These are phyloP conservation scores for Nothocercus julius DNA, from an alignment of 2,113 vertebrate genomes.

Conservation along the genomic window DNA sequence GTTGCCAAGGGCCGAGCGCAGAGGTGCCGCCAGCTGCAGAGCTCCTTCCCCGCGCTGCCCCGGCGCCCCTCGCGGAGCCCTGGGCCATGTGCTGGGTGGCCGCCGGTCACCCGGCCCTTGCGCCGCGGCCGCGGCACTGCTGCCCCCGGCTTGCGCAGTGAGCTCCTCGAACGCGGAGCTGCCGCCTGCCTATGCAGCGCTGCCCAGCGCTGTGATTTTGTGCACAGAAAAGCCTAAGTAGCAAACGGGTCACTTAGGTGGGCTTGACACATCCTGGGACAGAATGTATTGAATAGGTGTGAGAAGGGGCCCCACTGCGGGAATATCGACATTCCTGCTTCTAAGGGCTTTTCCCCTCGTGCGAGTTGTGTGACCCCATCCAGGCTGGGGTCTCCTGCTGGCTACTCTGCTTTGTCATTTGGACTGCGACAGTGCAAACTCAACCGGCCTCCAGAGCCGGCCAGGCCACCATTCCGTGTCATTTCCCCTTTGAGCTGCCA, in stretches of 20 bases:
- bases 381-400: neutral
- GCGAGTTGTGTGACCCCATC: neutral
- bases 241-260: neutral
- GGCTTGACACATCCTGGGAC: neutral
- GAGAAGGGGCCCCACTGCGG: neutral
- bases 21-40: neutral
- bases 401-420: neutral
- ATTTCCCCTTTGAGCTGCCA: accelerated
- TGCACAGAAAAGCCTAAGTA: no score
- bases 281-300: neutral
- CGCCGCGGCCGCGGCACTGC: neutral
- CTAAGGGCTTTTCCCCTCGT: accelerated
- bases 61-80: no score
- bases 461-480: neutral
- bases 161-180: neutral
- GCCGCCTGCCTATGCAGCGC: accelerated
- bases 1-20: neutral
- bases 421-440: accelerated
- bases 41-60: no score
- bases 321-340: neutral
- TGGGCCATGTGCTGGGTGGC: neutral
- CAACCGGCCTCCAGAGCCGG: neutral
- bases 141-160: accelerated
- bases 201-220: neutral
- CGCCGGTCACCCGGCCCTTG: neutral